phyloP scores from a whole-genome alignment of 35 echinoderm and acorn worm genomes.

The Amphiura filiformis region DNA sequence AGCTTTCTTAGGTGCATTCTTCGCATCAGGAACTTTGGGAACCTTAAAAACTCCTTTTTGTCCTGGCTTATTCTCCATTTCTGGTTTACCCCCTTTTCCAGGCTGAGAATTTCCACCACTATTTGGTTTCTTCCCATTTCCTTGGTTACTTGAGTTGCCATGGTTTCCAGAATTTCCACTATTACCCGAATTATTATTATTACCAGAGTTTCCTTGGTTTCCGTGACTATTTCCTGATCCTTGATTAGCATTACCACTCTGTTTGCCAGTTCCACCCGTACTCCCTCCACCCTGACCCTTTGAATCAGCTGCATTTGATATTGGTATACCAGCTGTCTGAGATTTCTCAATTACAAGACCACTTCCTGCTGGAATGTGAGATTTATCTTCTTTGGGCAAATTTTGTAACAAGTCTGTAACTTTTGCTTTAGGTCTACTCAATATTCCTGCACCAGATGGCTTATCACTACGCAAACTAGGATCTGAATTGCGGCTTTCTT shows the following conservation, averaged over 20 bases:
- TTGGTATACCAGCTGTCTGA: constrained; percentile 17
- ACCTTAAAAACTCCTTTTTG: constrained; percentile 47
- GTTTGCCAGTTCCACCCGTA: background rate
- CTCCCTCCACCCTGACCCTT: constrained; percentile 7
- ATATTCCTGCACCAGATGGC: constrained; percentile 23
- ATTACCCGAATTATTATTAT: background rate
- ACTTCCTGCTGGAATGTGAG: constrained; percentile 65
- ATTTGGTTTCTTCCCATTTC: constrained; percentile 10
- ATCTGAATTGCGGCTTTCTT: constrained; percentile 78
- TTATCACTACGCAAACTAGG: constrained; percentile 66
- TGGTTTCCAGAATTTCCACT: constrained; percentile 22
- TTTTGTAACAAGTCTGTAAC: constrained; percentile 77
- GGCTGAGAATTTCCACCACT: background rate
- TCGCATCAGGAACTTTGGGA: constrained; percentile 30
- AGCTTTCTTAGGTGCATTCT: background rate
- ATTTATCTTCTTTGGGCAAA: constrained; percentile 77
- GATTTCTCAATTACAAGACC: constrained; percentile 79
- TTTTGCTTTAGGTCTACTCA: constrained; percentile 71
- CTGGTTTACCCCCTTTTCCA: background rate
- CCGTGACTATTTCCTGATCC: background rate
- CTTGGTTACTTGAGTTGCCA: constrained; percentile 6
- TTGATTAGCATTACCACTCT: background rate
- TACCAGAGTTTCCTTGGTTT: constrained; percentile 1
- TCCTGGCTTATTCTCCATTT: background rate
- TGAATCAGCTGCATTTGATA: background rate